Evolutionary conservation across 2,113 vertebrate species (phyloP), one percentile per base, ranked within the genome.

Genomic region (Oryzias curvinotus): DNA sequence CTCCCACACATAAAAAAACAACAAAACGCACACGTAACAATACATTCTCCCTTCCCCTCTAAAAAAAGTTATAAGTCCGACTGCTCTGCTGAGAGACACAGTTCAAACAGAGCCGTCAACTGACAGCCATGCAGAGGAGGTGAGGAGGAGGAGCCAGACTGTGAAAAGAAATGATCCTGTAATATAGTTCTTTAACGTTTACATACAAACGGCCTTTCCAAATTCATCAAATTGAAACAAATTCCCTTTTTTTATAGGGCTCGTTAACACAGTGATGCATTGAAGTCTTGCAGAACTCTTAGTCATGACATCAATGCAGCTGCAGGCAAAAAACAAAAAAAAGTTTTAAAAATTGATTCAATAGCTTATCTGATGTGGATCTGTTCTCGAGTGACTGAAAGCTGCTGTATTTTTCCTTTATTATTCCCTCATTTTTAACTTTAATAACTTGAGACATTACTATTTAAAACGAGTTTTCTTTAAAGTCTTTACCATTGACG

Each of bases 381-480:
- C 48, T 66, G 71, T 48, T 62, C n/a, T 30, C 53, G 12, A 50
- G 57, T 50, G 64, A 62, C 44, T 56, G 47, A 72, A 67, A 82
- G 77, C 81, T 78, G 81, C 83, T 89, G 83, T 84, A 83, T 54
- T 48, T 57, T 52, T 15, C 18, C 50, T 17, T 12, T 51, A 15
- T 28, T 16, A n/a, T 48, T 23, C 15, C 73, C 69, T 54, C 36
- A 28, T 75, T 55, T 28, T 36, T 61, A 4, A 50, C 26, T 17
- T 71, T 70, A 12, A 16, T 65, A 25, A 62, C 63, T 72, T 15
- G 17, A 48, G 14, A 66, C 18, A 2, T 64, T 67, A 8, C 16
- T 66, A 70, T 77, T 75, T 17, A 43, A 65, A 75, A 62, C 14
- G 13, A 23, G 2, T 23, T 23, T 23, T 23, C 21, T 23, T 2